Evolutionary conservation across 2,888 invertebrate species (phyloP), one percentile per base, ranked within the genome.

Genomic region (Brachylomia viminalis): DNA sequence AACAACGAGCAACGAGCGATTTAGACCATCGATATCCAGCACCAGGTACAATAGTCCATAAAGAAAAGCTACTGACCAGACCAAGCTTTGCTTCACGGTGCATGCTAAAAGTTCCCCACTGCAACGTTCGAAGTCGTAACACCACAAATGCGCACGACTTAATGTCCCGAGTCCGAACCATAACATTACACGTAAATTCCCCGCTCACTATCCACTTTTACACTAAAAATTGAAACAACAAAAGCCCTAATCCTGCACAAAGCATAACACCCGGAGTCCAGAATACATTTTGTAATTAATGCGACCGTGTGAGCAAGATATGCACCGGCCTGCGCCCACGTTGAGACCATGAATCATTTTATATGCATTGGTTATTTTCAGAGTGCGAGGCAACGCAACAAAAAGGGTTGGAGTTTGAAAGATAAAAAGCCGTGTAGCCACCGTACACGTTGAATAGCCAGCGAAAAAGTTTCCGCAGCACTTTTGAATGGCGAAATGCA

Each of bases 351-450:
- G 92, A 92, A 94, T 94, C 93, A 95, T 94, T 94, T 93, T 92
- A 90, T 93, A 94, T 94, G 94, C 94, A 93, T 94, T 93, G 93
- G 92, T 91, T 93, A 92, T 93, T 92, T 92, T 88, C 87, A 86
- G 88, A 88, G 87, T 86, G 88, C 87, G 83, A 81, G 86, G 85
- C 77, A 85, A 83, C 80, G 79, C 83, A 89, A 90, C 88, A 90
- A 90, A 90, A 91, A 88, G 77, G 85, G 75, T 87, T 74, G 75
- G 82, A 78, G 82, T 85, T 77, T 83, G 80, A 77, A 85, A 90
- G 91, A 91, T 91, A 91, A 91, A 92, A 92, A 86, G 83, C 88
- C 79, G 74, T 83, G 86, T 84, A 78, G 79, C 77, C 65, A 61
- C 79, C 75, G 78, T 80, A 79, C 80, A 87, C 74, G 79, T 68